Conservation (phyloP, 2,888 invertebrate genomes). For the Drosophila nr. medialis region DNA sequence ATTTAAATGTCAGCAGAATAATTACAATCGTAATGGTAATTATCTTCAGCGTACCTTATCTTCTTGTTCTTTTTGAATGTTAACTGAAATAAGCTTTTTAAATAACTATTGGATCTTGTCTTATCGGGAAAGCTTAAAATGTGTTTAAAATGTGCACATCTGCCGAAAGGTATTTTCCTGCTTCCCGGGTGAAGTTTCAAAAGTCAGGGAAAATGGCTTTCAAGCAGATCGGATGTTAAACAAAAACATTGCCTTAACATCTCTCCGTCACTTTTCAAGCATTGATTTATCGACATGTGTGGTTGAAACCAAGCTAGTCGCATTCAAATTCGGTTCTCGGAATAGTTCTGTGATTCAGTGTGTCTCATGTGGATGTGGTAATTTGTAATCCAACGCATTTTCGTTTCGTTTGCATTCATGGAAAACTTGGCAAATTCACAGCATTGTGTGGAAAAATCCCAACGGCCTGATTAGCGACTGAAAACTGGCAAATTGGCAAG, state of each 20-base stretch:
- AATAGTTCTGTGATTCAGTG: not conserved
- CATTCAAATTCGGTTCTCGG: not conserved
- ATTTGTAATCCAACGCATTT: slow-evolving; percentile 19
- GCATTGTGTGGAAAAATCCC: slow-evolving; percentile 39
- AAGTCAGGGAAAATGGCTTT: not conserved
- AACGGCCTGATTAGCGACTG: slow-evolving; percentile 52
- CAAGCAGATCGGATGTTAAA: not conserved
- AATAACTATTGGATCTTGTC: not conserved
- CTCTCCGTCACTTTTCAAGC: not conserved
- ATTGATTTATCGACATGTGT: not conserved
- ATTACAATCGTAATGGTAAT: not conserved
- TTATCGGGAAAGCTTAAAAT: not conserved
- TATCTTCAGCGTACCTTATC: not conserved
- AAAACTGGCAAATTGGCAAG: slow-evolving; percentile 32
- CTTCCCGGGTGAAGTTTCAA: not conserved
- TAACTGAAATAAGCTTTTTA: not conserved
- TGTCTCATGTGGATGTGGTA: not conserved
- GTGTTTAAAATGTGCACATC: not conserved
- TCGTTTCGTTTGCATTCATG: slow-evolving; percentile 11
- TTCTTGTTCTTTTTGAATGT: not conserved
- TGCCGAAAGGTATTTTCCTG: not conserved
- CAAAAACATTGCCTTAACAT: not conserved
- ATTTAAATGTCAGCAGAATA: not conserved
- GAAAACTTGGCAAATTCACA: slow-evolving; percentile 10
- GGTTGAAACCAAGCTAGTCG: not conserved